A percentile compares a stretch with the other conserved stretches of the same genome.
Evolutionary conservation across 2,113 vertebrate species (phyloP).

Genomic region (Pao palembangensis): DNA sequence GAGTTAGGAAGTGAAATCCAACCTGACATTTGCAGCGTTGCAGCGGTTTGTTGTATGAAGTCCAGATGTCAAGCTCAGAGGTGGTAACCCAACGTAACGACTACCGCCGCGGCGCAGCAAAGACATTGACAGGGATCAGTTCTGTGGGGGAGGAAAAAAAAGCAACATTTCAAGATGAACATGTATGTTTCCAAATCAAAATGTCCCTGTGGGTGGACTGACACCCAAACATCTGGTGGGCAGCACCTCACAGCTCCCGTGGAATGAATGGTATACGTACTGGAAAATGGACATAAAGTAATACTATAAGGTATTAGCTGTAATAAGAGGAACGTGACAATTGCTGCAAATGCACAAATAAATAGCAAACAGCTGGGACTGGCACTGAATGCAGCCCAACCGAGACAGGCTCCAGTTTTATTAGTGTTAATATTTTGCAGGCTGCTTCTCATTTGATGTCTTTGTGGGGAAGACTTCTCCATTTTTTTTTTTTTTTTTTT

Average conservation of each 20-base stretch:
- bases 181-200: slow-evolving; percentile 32
- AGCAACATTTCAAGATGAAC: slow-evolving; percentile 33
- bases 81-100: slow-evolving; percentile 52
- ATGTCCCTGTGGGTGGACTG: slow-evolving; percentile 21
- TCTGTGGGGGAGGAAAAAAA: background rate
- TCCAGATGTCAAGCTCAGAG: slow-evolving; percentile 54
- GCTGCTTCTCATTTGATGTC: slow-evolving; percentile 16
- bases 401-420: slow-evolving; percentile 41
- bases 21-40: slow-evolving; percentile 20
- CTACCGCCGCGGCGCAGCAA: slow-evolving; percentile 41
- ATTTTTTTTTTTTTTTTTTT: slow-evolving; percentile 13
- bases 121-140: slow-evolving; percentile 57
- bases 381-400: slow-evolving; percentile 13
- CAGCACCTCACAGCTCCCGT: slow-evolving; percentile 59
- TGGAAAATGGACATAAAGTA: slow-evolving; percentile 54
- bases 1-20: slow-evolving; percentile 31
- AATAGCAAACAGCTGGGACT: slow-evolving; percentile 68
- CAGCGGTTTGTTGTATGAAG: slow-evolving; percentile 40
- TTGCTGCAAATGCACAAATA: slow-evolving; percentile 59
- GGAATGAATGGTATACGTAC: slow-evolving; percentile 52
- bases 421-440: slow-evolving; percentile 46
- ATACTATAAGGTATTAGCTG: slow-evolving; percentile 17
- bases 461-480: slow-evolving; percentile 14
- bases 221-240: slow-evolving; percentile 62
- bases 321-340: slow-evolving; percentile 63